These are phyloP conservation scores for Gymnoscopelus microlampas DNA, from an alignment of 2,797 vertebrate species.

Conservation along the genomic window DNA sequence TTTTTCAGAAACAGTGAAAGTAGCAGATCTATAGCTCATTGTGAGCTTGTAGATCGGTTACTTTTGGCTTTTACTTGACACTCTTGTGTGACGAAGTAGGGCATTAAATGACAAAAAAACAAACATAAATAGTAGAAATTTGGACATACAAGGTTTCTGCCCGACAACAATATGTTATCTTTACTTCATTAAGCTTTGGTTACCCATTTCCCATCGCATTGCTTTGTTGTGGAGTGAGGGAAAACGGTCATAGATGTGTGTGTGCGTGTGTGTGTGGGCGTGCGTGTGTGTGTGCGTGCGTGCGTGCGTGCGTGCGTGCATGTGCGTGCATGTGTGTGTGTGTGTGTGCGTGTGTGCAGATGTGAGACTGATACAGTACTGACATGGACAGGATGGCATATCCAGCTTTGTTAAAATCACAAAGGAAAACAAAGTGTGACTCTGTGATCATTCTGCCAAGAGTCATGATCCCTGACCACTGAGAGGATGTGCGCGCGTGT, in stretches of 20 bases:
- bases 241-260: constrained; percentile 2
- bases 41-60: too few relatives aligned
- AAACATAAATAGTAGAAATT: too few relatives aligned
- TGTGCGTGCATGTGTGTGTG: background rate
- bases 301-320: background rate
- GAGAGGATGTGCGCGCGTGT: constrained; percentile 11
- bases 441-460: constrained; percentile 5
- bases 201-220: constrained; percentile 27
- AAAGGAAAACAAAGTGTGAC: constrained; percentile 4
- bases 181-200: constrained; percentile 32
- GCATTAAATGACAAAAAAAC: too few relatives aligned
- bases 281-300: background rate
- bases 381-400: too few relatives aligned
- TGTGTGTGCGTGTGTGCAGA: background rate
- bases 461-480: background rate
- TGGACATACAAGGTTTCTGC: too few relatives aligned
- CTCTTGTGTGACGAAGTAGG: too few relatives aligned
- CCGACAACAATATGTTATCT: background rate
- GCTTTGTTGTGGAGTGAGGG: constrained; percentile 15
- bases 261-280: background rate
- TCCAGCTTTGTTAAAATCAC: constrained; percentile 9
- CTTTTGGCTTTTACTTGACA: too few relatives aligned
- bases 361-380: too few relatives aligned
- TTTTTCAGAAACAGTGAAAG: too few relatives aligned
- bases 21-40: too few relatives aligned